Conservation (phyloP, 2,888 invertebrate species). For the Pachycephus smyrnensis region DNA sequence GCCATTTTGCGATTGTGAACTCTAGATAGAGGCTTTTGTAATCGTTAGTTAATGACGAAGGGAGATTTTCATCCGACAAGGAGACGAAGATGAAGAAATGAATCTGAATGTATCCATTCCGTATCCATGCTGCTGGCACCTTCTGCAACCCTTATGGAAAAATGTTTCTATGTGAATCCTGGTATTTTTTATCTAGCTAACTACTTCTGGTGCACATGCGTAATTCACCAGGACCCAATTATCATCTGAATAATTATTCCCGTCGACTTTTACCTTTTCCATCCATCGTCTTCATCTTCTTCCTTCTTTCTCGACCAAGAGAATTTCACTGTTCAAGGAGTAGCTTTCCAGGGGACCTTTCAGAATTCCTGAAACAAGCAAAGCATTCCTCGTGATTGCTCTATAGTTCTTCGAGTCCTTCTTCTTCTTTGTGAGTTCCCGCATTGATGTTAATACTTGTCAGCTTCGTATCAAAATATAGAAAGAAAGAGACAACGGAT, state of each 20-base stretch:
- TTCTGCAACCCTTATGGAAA: background rate
- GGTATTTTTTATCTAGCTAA: background rate
- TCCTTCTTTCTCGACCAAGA: background rate
- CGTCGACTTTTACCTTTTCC: background rate
- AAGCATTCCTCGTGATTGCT: background rate
- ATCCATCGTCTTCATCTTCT: background rate
- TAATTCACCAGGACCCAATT: constrained; percentile 18
- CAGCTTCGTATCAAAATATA: background rate
- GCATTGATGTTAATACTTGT: background rate
- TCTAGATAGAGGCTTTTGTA: background rate
- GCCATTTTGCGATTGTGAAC: background rate
- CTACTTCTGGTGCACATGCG: constrained; percentile 8
- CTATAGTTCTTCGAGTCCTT: background rate
- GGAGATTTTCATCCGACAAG: background rate
- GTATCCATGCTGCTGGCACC: background rate
- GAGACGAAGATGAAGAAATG: background rate
- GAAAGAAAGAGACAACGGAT: background rate
- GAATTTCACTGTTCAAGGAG: background rate
- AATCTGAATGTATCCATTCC: background rate
- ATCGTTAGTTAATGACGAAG: background rate
- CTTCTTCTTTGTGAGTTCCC: background rate
- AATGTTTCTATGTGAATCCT: background rate
- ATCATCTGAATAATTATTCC: constrained; percentile 25
- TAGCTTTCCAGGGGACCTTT: background rate
- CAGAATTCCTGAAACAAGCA: background rate